A percentile compares a stretch with the other conserved stretches of the same genome.
These are phyloP conservation scores for Brachionus paranguensis DNA, from an alignment of 1,140 invertebrate genomes.

Conservation along the genomic window DNA sequence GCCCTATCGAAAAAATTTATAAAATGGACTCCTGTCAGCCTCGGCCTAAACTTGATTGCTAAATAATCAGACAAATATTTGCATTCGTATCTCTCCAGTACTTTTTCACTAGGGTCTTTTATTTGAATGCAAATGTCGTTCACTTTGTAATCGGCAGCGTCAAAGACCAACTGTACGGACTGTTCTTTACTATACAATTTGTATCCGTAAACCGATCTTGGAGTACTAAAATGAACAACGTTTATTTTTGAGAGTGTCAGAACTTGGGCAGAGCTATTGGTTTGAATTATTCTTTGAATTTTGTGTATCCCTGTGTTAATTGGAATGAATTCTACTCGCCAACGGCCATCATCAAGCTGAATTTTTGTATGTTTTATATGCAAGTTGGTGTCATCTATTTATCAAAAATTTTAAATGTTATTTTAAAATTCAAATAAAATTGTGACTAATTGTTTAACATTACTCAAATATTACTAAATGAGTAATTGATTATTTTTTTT, in stretches of 20 bases:
- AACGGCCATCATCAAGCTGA: constrained; percentile 23
- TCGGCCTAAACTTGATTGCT: constrained; percentile 1
- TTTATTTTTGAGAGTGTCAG: not conserved
- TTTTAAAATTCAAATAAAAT: too few species aligned
- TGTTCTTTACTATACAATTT: constrained; percentile 13
- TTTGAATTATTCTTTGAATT: not conserved
- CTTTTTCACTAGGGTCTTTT: constrained; percentile 1
- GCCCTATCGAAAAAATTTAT: not conserved
- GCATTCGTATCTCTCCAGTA: not conserved
- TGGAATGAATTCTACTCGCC: constrained; percentile 35
- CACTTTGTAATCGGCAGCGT: not conserved
- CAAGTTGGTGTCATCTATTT: not conserved
- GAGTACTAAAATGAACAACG: not conserved
- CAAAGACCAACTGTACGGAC: not conserved
- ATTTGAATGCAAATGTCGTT: not conserved
- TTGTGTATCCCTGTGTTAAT: not conserved
- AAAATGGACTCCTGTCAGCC: not conserved
- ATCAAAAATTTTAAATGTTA: not conserved
- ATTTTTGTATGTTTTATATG: constrained; percentile 28
- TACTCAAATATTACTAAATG: too few species aligned
- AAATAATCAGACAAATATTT: constrained; percentile 37
- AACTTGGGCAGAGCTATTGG: not conserved
- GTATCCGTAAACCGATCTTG: not conserved
- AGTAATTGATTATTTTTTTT: too few species aligned
- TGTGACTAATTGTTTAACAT: too few species aligned